phyloP scores from a whole-genome alignment of 2,113 vertebrate species.

The Halcyon senegalensis region DNA sequence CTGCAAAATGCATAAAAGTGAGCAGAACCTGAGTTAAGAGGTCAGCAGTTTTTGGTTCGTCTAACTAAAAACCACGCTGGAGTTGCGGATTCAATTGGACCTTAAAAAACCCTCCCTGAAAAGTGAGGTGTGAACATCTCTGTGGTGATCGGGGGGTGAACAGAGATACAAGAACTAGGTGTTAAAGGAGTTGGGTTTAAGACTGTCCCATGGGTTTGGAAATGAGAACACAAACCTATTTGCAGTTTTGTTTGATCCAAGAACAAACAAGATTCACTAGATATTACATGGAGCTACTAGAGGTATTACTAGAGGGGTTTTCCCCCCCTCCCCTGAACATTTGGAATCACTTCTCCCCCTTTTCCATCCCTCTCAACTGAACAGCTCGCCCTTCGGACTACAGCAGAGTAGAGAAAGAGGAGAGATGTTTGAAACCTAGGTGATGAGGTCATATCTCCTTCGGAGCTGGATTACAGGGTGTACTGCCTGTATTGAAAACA shows the following conservation, averaged over 20 bases:
- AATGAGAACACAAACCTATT: neutral
- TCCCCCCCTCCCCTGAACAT: neutral
- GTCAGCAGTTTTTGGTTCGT: neutral
- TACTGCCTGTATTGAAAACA: neutral
- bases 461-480: neutral
- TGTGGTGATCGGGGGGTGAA: too few relatives aligned
- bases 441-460: neutral
- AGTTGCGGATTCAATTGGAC: neutral
- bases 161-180: neutral
- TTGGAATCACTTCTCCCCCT: neutral
- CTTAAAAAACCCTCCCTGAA: neutral
- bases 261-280: neutral
- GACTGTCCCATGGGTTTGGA: neutral
- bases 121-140: neutral
- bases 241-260: neutral
- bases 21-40: neutral
- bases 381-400: neutral
- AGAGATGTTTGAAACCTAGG: neutral
- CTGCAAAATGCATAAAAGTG: neutral
- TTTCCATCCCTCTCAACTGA: neutral
- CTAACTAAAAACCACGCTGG: neutral
- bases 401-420: neutral
- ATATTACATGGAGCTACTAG: neutral
- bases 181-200: neutral
- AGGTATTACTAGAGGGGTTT: neutral